Evolutionary conservation across 2,797 vertebrate genomes (phyloP).

Genomic region (Myotis planiceps): DNA sequence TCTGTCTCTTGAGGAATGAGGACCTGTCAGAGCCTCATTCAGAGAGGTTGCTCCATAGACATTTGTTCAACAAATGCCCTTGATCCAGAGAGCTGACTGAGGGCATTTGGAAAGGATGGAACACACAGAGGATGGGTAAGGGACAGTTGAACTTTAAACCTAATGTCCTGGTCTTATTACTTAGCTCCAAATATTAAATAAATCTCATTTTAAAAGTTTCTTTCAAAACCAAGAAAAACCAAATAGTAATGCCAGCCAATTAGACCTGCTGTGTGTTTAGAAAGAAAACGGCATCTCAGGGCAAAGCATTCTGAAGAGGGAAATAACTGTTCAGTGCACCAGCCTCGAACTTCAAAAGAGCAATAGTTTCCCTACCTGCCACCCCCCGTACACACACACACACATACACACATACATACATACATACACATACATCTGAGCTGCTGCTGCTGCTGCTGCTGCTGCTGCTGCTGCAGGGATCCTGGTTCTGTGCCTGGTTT

Average conservation of each 20-base stretch:
- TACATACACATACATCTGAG: too few species aligned
- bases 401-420: background rate
- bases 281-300: background rate
- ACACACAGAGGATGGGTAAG: background rate
- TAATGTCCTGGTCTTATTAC: background rate
- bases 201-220: background rate
- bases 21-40: background rate
- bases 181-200: background rate
- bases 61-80: background rate
- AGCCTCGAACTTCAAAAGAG: background rate
- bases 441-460: background rate
- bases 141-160: background rate
- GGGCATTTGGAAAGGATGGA: background rate
- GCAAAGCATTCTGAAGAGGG: background rate
- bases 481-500: background rate
- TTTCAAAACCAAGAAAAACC: background rate
- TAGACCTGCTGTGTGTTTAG: background rate
- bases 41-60: background rate
- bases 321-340: background rate
- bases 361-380: background rate
- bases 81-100: background rate
- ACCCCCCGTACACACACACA: rapidly evolving
- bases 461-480: background rate
- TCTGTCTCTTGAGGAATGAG: background rate
- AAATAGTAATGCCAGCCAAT: background rate